phyloP scores from a whole-genome alignment of 2,797 vertebrate species.

The Peromyscus eremicus region DNA sequence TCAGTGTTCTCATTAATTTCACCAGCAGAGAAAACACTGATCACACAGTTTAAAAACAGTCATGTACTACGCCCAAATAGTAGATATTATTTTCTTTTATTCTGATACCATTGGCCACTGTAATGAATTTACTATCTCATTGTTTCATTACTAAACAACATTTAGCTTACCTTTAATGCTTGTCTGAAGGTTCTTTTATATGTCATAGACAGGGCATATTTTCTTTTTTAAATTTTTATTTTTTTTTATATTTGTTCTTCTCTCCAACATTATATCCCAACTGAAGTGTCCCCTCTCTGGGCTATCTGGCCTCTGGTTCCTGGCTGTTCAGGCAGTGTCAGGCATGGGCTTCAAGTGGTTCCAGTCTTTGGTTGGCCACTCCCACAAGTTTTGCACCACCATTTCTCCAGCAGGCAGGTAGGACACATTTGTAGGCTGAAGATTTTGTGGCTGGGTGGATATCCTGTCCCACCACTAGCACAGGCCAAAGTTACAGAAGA shows the following conservation, averaged over 20 bases:
- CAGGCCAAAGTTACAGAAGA: background rate
- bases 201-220: background rate
- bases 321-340: background rate
- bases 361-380: background rate
- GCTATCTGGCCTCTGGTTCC: background rate
- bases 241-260: background rate
- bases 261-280: background rate
- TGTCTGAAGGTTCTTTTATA: background rate
- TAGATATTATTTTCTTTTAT: slow-evolving; percentile 35
- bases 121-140: background rate
- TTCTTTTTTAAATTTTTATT: background rate
- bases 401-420: background rate
- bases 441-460: background rate
- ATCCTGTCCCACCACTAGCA: background rate
- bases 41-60: background rate
- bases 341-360: background rate
- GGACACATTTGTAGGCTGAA: background rate
- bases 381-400: background rate
- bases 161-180: background rate
- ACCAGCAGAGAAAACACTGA: slow-evolving; percentile 6
- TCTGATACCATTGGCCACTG: background rate
- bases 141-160: slow-evolving; percentile 15
- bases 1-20: background rate
- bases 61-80: background rate
- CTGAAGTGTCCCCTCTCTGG: background rate